Percentiles rank a stretch among this genome's conserved stretches.
phyloP scores from a whole-genome alignment of 2,113 vertebrate genomes.

The Gasterosteus aculeatus region DNA sequence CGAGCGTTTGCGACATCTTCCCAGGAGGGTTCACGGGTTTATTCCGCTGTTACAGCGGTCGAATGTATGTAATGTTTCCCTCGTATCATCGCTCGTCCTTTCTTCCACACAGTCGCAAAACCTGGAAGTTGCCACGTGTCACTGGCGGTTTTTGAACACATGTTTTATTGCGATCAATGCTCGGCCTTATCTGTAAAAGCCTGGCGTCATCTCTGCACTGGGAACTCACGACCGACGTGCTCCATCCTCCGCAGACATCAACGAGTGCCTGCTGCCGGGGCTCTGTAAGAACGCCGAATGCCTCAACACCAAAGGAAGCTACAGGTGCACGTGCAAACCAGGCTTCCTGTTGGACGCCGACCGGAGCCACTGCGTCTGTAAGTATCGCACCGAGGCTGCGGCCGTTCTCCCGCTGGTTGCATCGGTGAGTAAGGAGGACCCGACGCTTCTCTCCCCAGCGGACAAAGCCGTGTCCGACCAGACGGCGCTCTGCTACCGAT shows the following conservation, averaged over 20 bases:
- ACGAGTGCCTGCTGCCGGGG: constrained; percentile 82
- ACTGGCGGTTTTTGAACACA: constrained; percentile 29
- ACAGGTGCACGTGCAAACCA: constrained; percentile 83
- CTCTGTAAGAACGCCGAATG: constrained; percentile 84
- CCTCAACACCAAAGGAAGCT: constrained; percentile 83
- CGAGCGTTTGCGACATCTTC: constrained; percentile 8
- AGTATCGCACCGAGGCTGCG: constrained; percentile 47
- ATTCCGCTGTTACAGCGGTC: constrained; percentile 26
- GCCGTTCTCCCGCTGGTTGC: neutral
- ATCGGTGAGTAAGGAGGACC: neutral
- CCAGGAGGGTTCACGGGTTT: neutral
- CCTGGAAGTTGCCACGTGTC: constrained; percentile 38
- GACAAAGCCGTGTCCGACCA: constrained; percentile 91
- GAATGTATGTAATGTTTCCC: constrained; percentile 32
- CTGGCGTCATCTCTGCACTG: constrained; percentile 37
- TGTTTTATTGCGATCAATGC: constrained; percentile 30
- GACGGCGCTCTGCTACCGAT: constrained; percentile 83
- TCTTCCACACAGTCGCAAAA: constrained; percentile 37
- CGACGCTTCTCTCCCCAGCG: constrained; percentile 75
- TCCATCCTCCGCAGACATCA: constrained; percentile 78
- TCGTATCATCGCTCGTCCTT: constrained; percentile 42
- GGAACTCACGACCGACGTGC: constrained; percentile 15
- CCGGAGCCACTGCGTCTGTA: constrained; percentile 84
- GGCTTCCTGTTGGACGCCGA: constrained; percentile 82
- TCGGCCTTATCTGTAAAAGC: neutral